A percentile compares a stretch with the other conserved stretches of the same genome.
Conservation (phyloP, 2,113 vertebrate genomes). For the Glareola pratincola region DNA sequence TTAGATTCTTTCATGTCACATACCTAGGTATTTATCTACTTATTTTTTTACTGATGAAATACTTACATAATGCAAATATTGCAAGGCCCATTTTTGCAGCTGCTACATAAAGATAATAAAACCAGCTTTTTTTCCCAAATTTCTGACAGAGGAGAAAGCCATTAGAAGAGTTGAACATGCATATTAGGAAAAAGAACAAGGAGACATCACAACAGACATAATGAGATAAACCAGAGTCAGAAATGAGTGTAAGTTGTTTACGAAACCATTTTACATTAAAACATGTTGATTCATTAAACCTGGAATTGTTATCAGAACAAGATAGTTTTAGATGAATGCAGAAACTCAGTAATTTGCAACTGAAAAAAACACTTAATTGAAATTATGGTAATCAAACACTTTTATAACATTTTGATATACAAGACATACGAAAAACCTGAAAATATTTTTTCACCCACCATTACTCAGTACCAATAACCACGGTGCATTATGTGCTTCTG, state of each 20-base stretch:
- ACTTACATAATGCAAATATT: neutral
- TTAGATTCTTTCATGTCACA: neutral
- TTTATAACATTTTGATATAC: neutral
- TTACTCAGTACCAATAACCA: neutral
- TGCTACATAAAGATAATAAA: neutral
- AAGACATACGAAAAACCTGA: neutral
- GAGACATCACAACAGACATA: neutral
- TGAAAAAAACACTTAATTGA: neutral
- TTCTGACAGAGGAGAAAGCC: neutral
- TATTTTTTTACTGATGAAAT: neutral
- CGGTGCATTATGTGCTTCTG: neutral
- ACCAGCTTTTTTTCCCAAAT: neutral
- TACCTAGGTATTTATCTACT: neutral
- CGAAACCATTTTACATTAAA: neutral
- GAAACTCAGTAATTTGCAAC: neutral
- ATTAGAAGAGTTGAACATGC: neutral
- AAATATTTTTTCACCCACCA: neutral
- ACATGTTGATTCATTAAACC: neutral
- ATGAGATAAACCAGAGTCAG: neutral
- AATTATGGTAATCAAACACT: neutral
- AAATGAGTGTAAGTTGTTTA: neutral
- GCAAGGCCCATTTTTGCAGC: neutral
- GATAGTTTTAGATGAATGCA: neutral
- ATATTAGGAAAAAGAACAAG: neutral
- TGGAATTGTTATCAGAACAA: neutral